These are phyloP conservation scores for Ethmia dodecea DNA, from an alignment of 2,888 invertebrate genomes.

Conservation along the genomic window DNA sequence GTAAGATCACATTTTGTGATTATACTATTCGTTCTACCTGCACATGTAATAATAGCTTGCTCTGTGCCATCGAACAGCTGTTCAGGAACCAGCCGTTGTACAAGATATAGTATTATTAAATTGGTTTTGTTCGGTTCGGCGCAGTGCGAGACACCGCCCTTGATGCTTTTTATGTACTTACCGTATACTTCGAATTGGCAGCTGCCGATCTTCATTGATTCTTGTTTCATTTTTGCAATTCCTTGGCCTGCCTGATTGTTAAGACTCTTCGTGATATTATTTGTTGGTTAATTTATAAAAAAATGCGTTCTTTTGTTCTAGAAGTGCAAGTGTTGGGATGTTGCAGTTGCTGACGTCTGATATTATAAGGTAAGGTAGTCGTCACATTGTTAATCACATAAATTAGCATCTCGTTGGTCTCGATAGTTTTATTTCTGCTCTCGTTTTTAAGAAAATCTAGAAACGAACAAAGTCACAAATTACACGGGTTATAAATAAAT, in stretches of 20 bases:
- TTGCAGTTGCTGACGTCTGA: constrained; percentile 46
- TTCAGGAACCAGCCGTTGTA: constrained; percentile 42
- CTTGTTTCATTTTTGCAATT: constrained; percentile 2
- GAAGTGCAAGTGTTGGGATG: constrained; percentile 69
- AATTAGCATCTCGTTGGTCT: too few relatives aligned
- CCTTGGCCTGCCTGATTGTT: too few relatives aligned
- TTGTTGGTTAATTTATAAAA: too few relatives aligned
- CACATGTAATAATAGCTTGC: constrained; percentile 43
- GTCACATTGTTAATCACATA: too few relatives aligned
- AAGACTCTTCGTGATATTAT: too few relatives aligned
- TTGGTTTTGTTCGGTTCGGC: constrained; percentile 27
- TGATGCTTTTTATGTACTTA: constrained; percentile 23
- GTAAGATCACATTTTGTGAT: too few relatives aligned
- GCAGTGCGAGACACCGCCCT: too few relatives aligned
- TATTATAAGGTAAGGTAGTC: constrained; percentile 54
- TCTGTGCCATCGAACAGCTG: constrained; percentile 48
- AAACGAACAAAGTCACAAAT: too few relatives aligned
- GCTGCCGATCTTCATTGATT: not conserved
- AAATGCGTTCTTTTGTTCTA: constrained; percentile 47
- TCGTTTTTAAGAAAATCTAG: too few relatives aligned
- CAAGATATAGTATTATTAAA: constrained; percentile 34
- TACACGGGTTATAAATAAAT: too few relatives aligned
- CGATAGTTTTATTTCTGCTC: too few relatives aligned
- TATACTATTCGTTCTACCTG: constrained; percentile 68
- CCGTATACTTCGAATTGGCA: constrained; percentile 9